Base-by-base conservation (phyloP, 1,140 invertebrate genomes). In the Atopsyche davidsoni region DNA sequence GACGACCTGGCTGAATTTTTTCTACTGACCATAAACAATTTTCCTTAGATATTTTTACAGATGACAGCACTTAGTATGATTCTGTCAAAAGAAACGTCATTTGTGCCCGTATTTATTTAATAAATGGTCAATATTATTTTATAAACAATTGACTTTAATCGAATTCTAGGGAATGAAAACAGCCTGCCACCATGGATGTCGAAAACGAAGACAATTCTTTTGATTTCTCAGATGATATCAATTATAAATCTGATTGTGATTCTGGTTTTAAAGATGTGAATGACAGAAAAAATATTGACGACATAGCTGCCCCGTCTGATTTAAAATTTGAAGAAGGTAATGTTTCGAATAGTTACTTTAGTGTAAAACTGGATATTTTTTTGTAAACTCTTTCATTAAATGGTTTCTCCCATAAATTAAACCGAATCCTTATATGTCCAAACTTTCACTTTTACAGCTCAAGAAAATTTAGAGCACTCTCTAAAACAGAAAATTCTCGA, bases 261-360 rank as follows among this genome's bases (percentile, higher is more conserved):
- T 51, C 48, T 14, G 48, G 48, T 23, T 48, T 53, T 22, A 32
- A 35, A 24, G 51, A 50, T 42, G 41, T 38, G 22, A 49, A 35
- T 7, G 43, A 55, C 35, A 32, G 32, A 32, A 55, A 51, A 32
- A 48, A 46, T 69, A 72, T 73, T 59, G 69, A 73, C 63, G 70
- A 73, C 63, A 74, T 74, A 61, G 66, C 67, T 66, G 67, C 69
- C 56, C 72, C 70, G 63, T 74, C 72, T 4, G 67, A 70, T 57
- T 60, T 74, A 55, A 70, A 70, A 63, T 74, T 74, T 50, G 70
- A 74, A 63, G 55, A 70, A 66, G 70, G 72, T 74, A 70, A 34
- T 53, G 7, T 42, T 22, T 9, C 35, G 6, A 7, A 36, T n/a
- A n/a, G n/a, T n/a, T n/a, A n/a, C 25, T 28, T 28, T 28, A 28